These are phyloP conservation scores for Oeneis ivallda DNA, from an alignment of 2,888 invertebrate genomes.

Conservation along the genomic window DNA sequence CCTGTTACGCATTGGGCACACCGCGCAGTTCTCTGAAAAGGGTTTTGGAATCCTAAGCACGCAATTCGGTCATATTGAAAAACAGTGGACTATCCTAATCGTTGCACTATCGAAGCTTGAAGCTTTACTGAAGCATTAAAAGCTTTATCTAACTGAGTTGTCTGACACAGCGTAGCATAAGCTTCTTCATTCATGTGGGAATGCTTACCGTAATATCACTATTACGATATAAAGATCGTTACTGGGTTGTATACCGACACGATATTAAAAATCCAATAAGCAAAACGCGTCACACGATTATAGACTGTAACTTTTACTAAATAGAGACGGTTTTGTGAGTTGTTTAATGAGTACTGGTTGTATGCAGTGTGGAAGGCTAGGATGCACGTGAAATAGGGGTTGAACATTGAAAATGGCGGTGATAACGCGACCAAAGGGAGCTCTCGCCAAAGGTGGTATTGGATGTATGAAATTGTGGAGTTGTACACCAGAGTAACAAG, in stretches of 20 bases:
- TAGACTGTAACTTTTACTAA: not conserved
- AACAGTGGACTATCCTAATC: no score
- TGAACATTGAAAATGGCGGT: constrained; percentile 37
- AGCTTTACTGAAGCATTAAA: not conserved
- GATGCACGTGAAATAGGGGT: constrained; percentile 39
- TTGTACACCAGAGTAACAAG: not conserved
- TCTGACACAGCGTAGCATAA: constrained; percentile 2
- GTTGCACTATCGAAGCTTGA: no score
- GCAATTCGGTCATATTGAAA: no score
- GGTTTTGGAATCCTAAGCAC: no score
- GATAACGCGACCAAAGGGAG: constrained; percentile 40
- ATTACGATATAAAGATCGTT: constrained; percentile 20
- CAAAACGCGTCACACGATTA: not conserved
- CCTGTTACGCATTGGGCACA: no score
- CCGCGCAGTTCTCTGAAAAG: no score
- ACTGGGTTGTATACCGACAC: constrained; percentile 11
- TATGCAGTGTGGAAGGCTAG: constrained; percentile 27
- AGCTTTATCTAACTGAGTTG: not conserved
- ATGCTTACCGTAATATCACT: constrained; percentile 20
- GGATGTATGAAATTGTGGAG: constrained; percentile 22
- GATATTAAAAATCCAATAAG: constrained; percentile 1
- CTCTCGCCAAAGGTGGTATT: constrained; percentile 30
- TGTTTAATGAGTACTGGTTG: not conserved
- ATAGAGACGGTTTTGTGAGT: constrained; percentile 14
- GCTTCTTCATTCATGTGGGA: constrained; percentile 7